phyloP scores from a whole-genome alignment of 2,113 vertebrate species.

The Pycnonotus jocosus region DNA sequence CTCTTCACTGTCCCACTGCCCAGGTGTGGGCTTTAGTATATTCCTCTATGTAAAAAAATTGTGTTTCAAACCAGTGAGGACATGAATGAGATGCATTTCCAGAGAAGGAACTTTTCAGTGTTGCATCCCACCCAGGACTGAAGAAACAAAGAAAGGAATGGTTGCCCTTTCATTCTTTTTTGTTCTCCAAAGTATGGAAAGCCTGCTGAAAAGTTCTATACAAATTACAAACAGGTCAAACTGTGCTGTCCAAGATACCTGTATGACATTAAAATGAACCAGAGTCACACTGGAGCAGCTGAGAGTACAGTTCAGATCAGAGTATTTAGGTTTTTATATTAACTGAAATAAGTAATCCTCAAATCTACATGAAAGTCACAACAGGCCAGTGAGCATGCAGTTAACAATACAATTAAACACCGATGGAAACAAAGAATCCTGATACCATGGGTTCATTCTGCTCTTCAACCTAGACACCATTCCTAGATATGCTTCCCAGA shows the following conservation, averaged over 20 bases:
- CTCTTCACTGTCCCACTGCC: not conserved
- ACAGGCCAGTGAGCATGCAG: not conserved
- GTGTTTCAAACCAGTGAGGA: not conserved
- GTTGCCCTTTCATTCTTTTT: not conserved
- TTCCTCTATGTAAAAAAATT: not conserved
- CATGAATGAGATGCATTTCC: not conserved
- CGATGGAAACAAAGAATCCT: constrained; percentile 17
- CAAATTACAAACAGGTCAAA: not conserved
- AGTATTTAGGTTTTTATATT: not conserved
- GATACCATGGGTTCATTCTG: not conserved
- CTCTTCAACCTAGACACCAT: not conserved
- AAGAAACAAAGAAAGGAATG: not conserved
- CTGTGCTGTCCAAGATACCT: not conserved
- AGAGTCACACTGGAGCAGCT: not conserved
- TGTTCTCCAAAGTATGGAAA: not conserved
- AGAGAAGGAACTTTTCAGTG: not conserved
- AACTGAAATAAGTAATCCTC: not conserved
- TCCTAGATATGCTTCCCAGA: not conserved
- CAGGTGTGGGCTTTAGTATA: not conserved
- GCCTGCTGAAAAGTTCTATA: not conserved
- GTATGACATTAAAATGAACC: not conserved
- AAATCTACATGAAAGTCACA: not conserved
- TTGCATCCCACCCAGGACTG: not conserved
- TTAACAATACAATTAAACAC: not conserved
- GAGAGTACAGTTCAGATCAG: not conserved